Base-by-base conservation (phyloP, 2,888 invertebrate species). In the Pocota personata region DNA sequence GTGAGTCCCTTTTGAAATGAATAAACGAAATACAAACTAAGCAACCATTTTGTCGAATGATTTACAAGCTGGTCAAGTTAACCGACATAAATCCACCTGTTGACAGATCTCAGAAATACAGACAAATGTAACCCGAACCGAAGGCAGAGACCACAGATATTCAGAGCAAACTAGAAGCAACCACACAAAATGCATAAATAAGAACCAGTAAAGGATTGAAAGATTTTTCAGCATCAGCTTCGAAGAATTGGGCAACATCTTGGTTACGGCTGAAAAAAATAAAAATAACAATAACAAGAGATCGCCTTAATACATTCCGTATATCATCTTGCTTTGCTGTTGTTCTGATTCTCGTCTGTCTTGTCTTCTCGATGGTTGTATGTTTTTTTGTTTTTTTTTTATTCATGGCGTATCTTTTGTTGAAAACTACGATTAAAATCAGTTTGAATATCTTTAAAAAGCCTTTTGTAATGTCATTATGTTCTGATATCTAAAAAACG, bases 381-480 rank as follows among this genome's bases (percentile, higher is more conserved):
- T n/a, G 6, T 60, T 10, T 46, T 37, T 24, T 10, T 14, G 12
- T 19, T 24, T 21, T 37, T 14, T 52, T 55, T 37, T 40, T 48
- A 35, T 62, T 64, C 57, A 57, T 75, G 69, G 62, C 43, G 69
- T 76, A 76, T 84, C 80, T 84, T 76, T 84, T 84, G 64, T 80
- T 80, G 80, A 60, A 58, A 75, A 75, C 80, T 84, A 84, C 86
- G 79, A 87, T 87, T 86, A 79, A 80, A 86, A 80, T 84, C 86
- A 50, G 72, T 77, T 76, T 80, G 73, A 86, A 87, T 87, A 75
- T 84, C 78, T 87, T 86, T 78, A 82, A 87, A 32, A 78, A 83
- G 84, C 89, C 91, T 90, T 91, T 91, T 91, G 91, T 91, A 91
- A 90, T 91, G 91, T 91, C 91, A 91, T 91, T 91, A 91, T 90